Conservation (phyloP, 2,113 vertebrate genomes). For the Mastomys coucha region DNA sequence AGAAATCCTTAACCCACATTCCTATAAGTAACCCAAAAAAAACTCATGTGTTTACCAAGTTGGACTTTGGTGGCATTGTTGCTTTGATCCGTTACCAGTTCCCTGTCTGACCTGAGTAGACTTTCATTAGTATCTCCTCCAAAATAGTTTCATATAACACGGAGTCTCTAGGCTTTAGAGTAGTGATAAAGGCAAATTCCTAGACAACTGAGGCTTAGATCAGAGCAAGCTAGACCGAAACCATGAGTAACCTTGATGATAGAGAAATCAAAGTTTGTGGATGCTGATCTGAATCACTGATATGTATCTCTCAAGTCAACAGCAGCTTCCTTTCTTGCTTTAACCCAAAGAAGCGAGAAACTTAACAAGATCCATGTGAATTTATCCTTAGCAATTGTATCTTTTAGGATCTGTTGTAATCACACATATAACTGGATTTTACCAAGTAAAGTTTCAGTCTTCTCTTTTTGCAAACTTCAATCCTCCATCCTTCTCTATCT, state of each 20-base stretch:
- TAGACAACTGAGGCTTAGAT: neutral
- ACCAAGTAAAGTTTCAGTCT: neutral
- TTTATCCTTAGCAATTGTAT: neutral
- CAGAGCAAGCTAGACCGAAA: neutral
- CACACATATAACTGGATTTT: neutral
- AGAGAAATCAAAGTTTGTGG: neutral
- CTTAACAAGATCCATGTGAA: neutral
- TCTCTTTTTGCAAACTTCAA: neutral
- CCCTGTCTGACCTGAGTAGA: neutral
- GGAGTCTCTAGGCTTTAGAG: neutral
- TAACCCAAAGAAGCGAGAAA: conserved; percentile 36
- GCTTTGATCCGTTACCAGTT: neutral
- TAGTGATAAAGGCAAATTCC: neutral
- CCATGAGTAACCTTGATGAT: neutral
- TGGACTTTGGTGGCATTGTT: neutral
- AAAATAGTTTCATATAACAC: neutral
- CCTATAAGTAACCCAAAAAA: neutral
- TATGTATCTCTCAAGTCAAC: neutral
- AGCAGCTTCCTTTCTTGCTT: neutral
- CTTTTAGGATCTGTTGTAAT: neutral
- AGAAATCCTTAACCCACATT: neutral
- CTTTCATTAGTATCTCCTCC: neutral
- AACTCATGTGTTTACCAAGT: neutral
- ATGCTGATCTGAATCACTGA: conserved; percentile 13
- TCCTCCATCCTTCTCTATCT: neutral